A percentile compares a stretch with the other conserved stretches of the same genome.
These are phyloP conservation scores for Monochamus alternatus DNA, from an alignment of 2,888 invertebrate species.

Conservation along the genomic window DNA sequence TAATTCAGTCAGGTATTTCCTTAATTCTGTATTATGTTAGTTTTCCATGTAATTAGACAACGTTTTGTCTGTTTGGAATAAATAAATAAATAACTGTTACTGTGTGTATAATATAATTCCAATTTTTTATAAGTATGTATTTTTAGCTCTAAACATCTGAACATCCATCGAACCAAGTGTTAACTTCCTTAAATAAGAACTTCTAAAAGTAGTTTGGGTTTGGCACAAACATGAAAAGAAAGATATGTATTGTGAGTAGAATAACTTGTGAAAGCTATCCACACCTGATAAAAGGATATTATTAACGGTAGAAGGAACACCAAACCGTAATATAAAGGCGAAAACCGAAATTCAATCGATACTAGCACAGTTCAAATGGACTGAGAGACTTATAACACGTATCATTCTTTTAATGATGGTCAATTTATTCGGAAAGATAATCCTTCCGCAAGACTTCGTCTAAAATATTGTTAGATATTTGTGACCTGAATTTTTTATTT, in stretches of 20 bases:
- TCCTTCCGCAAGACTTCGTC: neutral
- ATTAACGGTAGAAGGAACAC: slow-evolving; percentile 7
- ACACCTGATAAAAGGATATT: slow-evolving; percentile 5
- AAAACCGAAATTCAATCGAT: slow-evolving; percentile 10
- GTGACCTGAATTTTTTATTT: too few species aligned
- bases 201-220: neutral
- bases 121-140: too few species aligned
- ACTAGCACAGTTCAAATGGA: neutral
- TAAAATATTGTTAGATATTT: neutral
- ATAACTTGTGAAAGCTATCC: slow-evolving; percentile 7
- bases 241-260: neutral
- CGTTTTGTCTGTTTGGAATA: too few species aligned
- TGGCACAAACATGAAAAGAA: neutral
- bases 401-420: neutral
- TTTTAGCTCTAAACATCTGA: too few species aligned
- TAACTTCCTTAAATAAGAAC: too few species aligned
- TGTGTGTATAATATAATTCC: too few species aligned
- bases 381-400: neutral
- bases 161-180: too few species aligned
- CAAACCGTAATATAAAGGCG: slow-evolving; percentile 1
- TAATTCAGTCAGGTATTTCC: too few species aligned
- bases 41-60: too few species aligned
- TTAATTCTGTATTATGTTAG: too few species aligned
- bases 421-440: neutral
- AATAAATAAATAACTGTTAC: too few species aligned